Conservation (phyloP, 2,888 invertebrate genomes). For the Apoda limacodes region DNA sequence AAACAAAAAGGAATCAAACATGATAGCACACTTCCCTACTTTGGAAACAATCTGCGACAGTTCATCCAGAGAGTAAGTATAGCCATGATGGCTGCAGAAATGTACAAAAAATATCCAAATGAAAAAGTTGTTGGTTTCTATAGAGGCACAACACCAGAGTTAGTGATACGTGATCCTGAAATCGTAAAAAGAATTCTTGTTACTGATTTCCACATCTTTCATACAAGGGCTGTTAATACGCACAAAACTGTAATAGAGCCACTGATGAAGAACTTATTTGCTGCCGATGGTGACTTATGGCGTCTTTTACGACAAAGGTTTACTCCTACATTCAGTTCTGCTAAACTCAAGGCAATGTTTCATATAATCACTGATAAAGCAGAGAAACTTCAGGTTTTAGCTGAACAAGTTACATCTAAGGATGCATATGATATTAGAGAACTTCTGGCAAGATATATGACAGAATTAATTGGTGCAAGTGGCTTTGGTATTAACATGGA, state of each 20-base stretch:
- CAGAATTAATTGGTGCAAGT: no score
- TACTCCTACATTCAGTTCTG: no score
- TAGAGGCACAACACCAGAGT: slow-evolving; percentile 13
- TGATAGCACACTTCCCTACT: slow-evolving; percentile 38
- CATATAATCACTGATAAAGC: slow-evolving; percentile 48
- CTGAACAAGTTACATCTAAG: slow-evolving; percentile 34
- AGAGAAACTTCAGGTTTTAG: slow-evolving; percentile 40
- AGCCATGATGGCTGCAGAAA: no score
- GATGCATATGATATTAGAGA: no score
- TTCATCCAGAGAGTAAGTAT: slow-evolving; percentile 40
- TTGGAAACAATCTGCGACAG: slow-evolving; percentile 42
- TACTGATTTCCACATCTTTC: slow-evolving; percentile 44
- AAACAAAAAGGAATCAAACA: slow-evolving; percentile 43
- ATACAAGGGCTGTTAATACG: slow-evolving; percentile 41
- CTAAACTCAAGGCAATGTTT: no score
- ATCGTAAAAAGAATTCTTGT: slow-evolving; percentile 38
- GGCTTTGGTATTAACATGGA: no score
- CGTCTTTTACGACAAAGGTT: no score
- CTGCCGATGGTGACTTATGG: slow-evolving; percentile 54
- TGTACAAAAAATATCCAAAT: slow-evolving; percentile 19
- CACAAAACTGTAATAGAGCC: slow-evolving; percentile 47
- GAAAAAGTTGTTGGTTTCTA: slow-evolving; percentile 22
- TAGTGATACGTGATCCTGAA: slow-evolving; percentile 17
- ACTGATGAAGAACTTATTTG: slow-evolving; percentile 46
- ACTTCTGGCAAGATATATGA: slow-evolving; percentile 55